Evolutionary conservation across 1,140 invertebrate species (phyloP).

Genomic region (Penaeus japonicus): DNA sequence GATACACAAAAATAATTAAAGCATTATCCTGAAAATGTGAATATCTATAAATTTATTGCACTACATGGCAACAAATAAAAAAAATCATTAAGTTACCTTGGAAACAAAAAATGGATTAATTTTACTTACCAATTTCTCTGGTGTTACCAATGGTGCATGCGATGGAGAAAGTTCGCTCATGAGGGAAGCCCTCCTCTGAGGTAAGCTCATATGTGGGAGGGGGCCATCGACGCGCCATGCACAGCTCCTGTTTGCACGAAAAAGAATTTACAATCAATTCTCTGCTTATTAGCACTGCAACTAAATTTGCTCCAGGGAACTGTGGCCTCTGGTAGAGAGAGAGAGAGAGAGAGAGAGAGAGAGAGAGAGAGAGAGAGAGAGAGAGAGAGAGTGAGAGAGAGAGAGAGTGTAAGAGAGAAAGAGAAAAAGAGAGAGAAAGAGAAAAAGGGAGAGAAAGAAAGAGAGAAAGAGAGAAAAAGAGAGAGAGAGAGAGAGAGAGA

Average conservation of each 20-base stretch:
- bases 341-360: too few species aligned
- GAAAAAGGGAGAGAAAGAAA: too few species aligned
- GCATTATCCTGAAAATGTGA: background rate
- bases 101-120: background rate
- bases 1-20: background rate
- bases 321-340: too few species aligned
- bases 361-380: too few species aligned
- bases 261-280: background rate
- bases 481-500: too few species aligned
- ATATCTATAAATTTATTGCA: background rate
- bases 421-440: too few species aligned
- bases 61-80: too few species aligned
- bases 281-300: too few species aligned
- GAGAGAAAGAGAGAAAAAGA: too few species aligned
- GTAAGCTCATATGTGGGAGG: constrained; percentile 89
- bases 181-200: constrained; percentile 88
- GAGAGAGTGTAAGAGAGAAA: too few species aligned
- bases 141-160: constrained; percentile 83
- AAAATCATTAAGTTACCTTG: background rate
- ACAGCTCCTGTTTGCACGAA: constrained; percentile 74
- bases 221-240: constrained; percentile 93
- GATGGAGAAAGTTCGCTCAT: constrained; percentile 92
- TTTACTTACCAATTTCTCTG: constrained; percentile 74
- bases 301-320: too few species aligned
- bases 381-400: too few species aligned